Conservation (phyloP, 2,113 vertebrate genomes). For the Elachura formosa region DNA sequence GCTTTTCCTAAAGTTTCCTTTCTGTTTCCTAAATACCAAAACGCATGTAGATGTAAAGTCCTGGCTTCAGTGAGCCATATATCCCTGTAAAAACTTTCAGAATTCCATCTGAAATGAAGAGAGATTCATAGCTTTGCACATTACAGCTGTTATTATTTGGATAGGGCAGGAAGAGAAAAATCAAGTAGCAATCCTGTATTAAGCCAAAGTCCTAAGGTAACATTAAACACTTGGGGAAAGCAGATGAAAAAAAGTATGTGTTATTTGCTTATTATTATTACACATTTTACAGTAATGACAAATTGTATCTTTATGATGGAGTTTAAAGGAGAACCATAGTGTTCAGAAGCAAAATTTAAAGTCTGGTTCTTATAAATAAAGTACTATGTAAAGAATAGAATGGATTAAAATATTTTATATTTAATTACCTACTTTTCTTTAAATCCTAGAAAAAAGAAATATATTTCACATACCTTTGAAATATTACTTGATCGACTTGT, state of each 20-base stretch:
- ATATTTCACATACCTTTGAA: slow-evolving; percentile 84
- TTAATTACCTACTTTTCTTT: background rate
- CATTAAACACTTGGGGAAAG: background rate
- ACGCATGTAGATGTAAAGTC: background rate
- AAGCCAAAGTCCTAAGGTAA: background rate
- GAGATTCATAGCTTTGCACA: background rate
- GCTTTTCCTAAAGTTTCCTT: background rate
- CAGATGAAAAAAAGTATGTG: background rate
- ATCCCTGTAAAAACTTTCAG: background rate
- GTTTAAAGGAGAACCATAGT: background rate
- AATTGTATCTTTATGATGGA: background rate
- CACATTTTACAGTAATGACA: background rate
- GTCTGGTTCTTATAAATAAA: background rate
- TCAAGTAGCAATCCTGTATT: background rate
- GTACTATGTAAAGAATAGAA: background rate
- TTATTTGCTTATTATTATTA: background rate
- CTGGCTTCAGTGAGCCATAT: background rate
- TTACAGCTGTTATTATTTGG: background rate
- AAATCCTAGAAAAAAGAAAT: background rate
- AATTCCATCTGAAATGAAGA: background rate
- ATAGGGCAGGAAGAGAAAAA: background rate
- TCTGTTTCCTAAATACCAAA: background rate
- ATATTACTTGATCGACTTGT: slow-evolving; percentile 92
- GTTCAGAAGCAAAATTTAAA: background rate
- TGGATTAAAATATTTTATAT: background rate